These are phyloP conservation scores for Centropyge bicolor DNA, from an alignment of 2,797 vertebrate genomes.

Conservation along the genomic window DNA sequence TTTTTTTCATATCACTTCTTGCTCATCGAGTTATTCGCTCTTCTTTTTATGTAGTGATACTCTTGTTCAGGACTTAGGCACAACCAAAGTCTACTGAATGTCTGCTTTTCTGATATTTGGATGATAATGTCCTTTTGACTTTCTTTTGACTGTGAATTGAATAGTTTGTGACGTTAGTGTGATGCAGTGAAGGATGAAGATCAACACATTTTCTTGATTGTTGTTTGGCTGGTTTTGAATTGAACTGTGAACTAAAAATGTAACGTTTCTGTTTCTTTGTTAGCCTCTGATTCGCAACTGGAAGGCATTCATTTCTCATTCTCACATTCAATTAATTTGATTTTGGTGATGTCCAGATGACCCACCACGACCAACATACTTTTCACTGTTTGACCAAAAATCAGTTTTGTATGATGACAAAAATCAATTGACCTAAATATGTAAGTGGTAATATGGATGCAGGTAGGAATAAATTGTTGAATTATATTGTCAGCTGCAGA, in stretches of 20 bases:
- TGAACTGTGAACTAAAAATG: background rate
- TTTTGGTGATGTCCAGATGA: background rate
- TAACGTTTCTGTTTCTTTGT: background rate
- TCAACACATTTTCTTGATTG: background rate
- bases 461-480: slow-evolving; percentile 11
- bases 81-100: background rate
- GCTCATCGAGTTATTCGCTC: slow-evolving; percentile 4
- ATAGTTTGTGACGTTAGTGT: background rate
- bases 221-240: background rate
- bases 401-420: background rate
- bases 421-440: background rate
- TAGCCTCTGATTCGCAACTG: background rate
- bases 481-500: slow-evolving; percentile 25
- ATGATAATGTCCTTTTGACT: background rate
- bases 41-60: background rate
- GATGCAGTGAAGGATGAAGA: slow-evolving; percentile 6
- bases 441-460: background rate
- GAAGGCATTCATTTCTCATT: background rate
- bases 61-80: background rate
- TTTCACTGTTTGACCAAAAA: background rate
- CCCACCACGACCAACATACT: background rate
- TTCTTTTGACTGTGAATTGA: background rate
- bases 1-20: slow-evolving; percentile 32
- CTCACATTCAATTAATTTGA: background rate
- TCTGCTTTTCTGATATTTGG: background rate